Evolutionary conservation across 2,888 invertebrate genomes (phyloP), one percentile per base, ranked within the genome.

Genomic region (Limnephilus rhombicus): DNA sequence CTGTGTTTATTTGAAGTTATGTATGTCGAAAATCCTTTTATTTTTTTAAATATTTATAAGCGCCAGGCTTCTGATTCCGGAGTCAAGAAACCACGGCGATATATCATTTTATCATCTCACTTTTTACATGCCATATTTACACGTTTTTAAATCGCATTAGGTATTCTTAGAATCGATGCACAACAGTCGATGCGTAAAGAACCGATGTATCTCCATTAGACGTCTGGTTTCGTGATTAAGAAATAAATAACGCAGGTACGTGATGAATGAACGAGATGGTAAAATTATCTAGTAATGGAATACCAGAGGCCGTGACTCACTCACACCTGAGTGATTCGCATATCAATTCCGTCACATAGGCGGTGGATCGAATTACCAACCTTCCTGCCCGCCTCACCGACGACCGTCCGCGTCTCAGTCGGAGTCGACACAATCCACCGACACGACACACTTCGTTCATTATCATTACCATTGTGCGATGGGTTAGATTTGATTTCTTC

Each of bases 231-330:
- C 31, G 31, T 87, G 87, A 87, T 87, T 87, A 68, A 87, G 87
- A 87, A 87, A 87, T 87, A 87, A 87, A 87, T 49, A 53, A 31
- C 29, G 13, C 53, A 49, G 31, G 53, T 87, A 87, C 87, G 87
- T 87, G 87, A 29, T 53, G 87, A 31, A 87, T 53, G 68, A 87
- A 80, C 34, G 88, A 68, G 68, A 89, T 89, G 88, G 80, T 89
- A 80, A 89, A 68, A 89, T 89, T 80, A 89, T 89, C 37, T 80
- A n/a, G 88, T 89, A 89, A 89, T 89, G 34, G 88, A 89, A 89
- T 89, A 89, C 88, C 80, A 80, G 80, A 80, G 88, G 80, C 80
- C 88, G 49, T 82, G 90, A 82, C 90, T 82, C 90, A 90, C 82
- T 45, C 90, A 41, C 41, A 82, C 90, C 82, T 82, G 90, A 90